Percentiles rank a stretch among this genome's conserved stretches.
phyloP scores from a whole-genome alignment of 2,797 vertebrate genomes.

The Craterocephalus amniculus region DNA sequence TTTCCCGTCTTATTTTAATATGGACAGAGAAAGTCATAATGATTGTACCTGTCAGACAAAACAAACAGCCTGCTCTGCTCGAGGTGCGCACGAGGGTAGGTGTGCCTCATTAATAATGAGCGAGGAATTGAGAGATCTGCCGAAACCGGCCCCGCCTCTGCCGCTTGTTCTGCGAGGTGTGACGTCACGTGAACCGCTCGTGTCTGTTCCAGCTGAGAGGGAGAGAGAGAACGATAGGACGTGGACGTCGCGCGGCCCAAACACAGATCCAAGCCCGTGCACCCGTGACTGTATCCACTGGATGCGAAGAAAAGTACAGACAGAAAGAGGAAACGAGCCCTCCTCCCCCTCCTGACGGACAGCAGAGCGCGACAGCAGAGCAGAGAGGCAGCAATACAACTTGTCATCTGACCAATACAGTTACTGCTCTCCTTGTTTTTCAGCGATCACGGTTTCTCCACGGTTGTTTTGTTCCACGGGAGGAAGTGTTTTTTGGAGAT shows the following conservation, averaged over 20 bases:
- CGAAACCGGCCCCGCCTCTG: constrained; percentile 27
- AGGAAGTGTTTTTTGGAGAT: constrained; percentile 28
- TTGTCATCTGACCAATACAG: constrained; percentile 81
- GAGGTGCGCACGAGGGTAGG: constrained; percentile 77
- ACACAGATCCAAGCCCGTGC: constrained; percentile 73
- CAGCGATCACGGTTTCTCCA: constrained; percentile 3
- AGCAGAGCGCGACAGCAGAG: constrained; percentile 74
- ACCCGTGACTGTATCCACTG: constrained; percentile 78
- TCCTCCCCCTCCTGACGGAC: constrained; percentile 51
- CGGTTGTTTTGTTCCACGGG: constrained; percentile 66
- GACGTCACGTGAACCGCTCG: constrained; percentile 87
- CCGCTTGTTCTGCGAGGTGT: constrained; percentile 71
- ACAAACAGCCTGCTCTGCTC: constrained; percentile 63
- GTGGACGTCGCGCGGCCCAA: constrained; percentile 72
- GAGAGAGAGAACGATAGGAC: constrained; percentile 49
- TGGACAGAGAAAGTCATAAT: neutral
- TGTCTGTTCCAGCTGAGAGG: constrained; percentile 86
- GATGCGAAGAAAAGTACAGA: constrained; percentile 73
- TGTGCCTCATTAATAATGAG: constrained; percentile 81
- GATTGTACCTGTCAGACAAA: constrained; percentile 50
- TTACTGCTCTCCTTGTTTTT: constrained; percentile 50
- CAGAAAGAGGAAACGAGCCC: constrained; percentile 73
- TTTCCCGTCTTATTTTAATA: neutral
- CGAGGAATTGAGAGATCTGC: constrained; percentile 24
- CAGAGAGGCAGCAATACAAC: constrained; percentile 77